A percentile compares a stretch with the other conserved stretches of the same genome.
Evolutionary conservation across 2,888 invertebrate species (phyloP).

Genomic region (Antitype chi): DNA sequence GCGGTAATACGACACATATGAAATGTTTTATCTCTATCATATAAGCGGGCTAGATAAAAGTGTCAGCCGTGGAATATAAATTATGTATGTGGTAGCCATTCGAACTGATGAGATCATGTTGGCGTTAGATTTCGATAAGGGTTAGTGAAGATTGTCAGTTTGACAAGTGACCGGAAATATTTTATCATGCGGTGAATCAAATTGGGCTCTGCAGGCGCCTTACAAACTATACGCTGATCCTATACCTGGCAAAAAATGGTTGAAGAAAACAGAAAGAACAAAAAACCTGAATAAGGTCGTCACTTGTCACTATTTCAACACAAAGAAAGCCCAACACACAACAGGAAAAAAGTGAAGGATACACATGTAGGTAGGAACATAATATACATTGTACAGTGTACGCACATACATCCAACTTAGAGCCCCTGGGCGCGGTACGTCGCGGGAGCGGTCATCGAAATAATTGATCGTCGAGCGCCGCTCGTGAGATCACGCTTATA

Average conservation of each 20-base stretch:
- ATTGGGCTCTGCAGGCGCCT: neutral
- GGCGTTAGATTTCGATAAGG: constrained; percentile 14
- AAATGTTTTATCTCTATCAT: constrained; percentile 21
- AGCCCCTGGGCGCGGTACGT: constrained; percentile 27
- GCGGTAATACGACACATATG: constrained; percentile 11
- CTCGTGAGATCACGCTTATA: constrained; percentile 36
- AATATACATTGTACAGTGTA: constrained; percentile 22
- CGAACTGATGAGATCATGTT: constrained; percentile 17
- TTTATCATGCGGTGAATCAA: neutral
- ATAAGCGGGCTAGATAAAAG: constrained; percentile 8
- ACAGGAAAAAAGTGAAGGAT: constrained; percentile 34
- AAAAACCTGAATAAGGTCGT: constrained; percentile 24
- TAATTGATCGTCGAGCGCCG: constrained; percentile 62
- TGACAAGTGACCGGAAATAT: constrained; percentile 6
- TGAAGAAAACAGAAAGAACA: neutral
- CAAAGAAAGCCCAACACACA: constrained; percentile 12
- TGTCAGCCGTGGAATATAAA: constrained; percentile 37
- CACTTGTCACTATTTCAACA: constrained; percentile 32
- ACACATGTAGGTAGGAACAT: constrained; percentile 29
- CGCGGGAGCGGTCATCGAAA: constrained; percentile 52
- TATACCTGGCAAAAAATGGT: neutral
- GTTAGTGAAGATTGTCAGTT: constrained; percentile 11
- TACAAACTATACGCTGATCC: neutral
- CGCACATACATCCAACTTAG: constrained; percentile 45
- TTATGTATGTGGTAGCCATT: constrained; percentile 5